These are phyloP conservation scores for Strigamia transsilvanica DNA, from an alignment of 2,888 invertebrate species.

Conservation along the genomic window DNA sequence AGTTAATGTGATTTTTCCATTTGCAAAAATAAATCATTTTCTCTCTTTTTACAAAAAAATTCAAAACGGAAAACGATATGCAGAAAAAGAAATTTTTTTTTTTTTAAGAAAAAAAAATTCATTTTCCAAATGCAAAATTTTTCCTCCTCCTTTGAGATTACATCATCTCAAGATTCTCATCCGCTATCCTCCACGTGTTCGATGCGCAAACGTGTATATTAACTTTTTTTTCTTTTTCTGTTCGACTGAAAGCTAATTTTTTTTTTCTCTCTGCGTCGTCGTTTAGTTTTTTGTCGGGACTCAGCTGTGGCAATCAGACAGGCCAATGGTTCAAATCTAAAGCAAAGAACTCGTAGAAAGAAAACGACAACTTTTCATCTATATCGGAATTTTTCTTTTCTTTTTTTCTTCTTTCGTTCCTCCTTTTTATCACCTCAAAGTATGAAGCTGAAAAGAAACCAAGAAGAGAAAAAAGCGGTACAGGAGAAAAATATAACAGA, in stretches of 20 bases:
- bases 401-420: background rate
- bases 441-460: conserved; percentile 2
- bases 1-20: too few relatives aligned
- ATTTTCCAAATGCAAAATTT: too few relatives aligned
- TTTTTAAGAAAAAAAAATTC: too few relatives aligned
- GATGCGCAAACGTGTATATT: background rate
- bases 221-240: background rate
- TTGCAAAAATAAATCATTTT: too few relatives aligned
- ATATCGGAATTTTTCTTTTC: background rate
- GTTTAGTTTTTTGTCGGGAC: background rate
- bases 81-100: too few relatives aligned
- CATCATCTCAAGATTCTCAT: background rate
- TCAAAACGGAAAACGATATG: too few relatives aligned
- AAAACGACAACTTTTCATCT: conserved; percentile 8
- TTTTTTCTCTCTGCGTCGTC: background rate
- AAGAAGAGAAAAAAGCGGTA: background rate
- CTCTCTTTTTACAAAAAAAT: too few relatives aligned
- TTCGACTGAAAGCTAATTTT: background rate
- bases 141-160: background rate
- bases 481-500: background rate
- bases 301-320: conserved; percentile 8
- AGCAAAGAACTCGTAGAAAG: background rate
- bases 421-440: background rate
- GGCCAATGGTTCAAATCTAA: conserved; percentile 8
- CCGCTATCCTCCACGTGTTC: background rate